Base-by-base conservation (phyloP, 2,888 invertebrate species). In the Adelphocoris suturalis region DNA sequence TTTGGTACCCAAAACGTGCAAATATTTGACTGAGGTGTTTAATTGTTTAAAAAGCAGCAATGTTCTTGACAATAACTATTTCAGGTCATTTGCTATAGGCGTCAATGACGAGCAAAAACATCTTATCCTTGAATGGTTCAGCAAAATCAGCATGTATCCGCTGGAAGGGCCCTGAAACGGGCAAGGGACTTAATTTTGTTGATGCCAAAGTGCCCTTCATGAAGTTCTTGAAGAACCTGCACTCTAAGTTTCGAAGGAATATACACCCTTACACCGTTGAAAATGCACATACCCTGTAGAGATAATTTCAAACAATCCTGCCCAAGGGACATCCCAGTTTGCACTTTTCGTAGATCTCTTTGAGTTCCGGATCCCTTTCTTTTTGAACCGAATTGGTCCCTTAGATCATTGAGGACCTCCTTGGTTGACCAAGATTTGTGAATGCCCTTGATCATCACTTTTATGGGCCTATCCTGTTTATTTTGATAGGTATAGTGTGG, bases 121-220 rank as follows among this genome's bases (percentile, higher is more conserved):
- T 37, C 19, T 89, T 52, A 23, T 28, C 55, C 23, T 47, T 16
- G 46, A 89, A 80, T 7, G 89, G 89, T 9, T 81, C 89, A 16
- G 82, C 80, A 61, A 81, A 89, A 89, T 89, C 89, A 27, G 14
- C 23, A 55, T 89, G 89, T 12, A 89, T 82, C 23, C 89, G 3
- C 12, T 82, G 16, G 55, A 52, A 89, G 13, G 89, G 89, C 4
- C 23, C n/a, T 19, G 9, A 13, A 47, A 3, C 89, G 19, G 9
- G 75, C 89, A 14, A 85, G 78, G 19, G 84, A 37, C 28, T 89
- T 89, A 75, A 89, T 85, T 68, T 75, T 47, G 13, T 9, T n/a
- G 5, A 89, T 68, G 2, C 89, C 68, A 0, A 82, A 2, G 46
- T 27, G 82, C 0, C 23, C 89, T 12, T 37, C 48, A 46, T 85